These are phyloP conservation scores for Macroglossus sobrinus DNA, from an alignment of 2,113 vertebrate genomes.

Conservation along the genomic window DNA sequence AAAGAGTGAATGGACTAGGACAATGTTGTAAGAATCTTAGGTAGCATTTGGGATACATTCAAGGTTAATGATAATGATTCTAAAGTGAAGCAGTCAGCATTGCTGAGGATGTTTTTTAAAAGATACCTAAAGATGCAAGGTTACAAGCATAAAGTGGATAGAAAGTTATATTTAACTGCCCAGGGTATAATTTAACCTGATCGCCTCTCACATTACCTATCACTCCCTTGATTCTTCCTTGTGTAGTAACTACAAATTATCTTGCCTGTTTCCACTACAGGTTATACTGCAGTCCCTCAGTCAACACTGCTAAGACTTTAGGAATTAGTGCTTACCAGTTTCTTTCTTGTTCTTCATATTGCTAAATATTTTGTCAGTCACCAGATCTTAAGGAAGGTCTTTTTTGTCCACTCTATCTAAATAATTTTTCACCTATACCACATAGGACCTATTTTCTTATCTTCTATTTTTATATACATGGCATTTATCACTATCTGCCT, in stretches of 20 bases:
- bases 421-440: neutral
- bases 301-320: neutral
- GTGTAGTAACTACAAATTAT: neutral
- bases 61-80: neutral
- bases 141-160: neutral
- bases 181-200: neutral
- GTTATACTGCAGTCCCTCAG: neutral
- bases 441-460: neutral
- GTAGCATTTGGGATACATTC: neutral
- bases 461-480: neutral
- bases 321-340: neutral
- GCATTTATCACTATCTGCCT: neutral
- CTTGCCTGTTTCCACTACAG: neutral
- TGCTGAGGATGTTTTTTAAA: neutral
- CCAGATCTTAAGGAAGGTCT: neutral
- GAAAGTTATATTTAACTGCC: neutral
- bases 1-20: neutral
- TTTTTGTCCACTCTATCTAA: neutral
- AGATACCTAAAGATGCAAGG: neutral
- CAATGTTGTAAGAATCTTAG: neutral
- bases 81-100: neutral
- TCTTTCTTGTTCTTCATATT: neutral
- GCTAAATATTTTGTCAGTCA: neutral
- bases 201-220: neutral
- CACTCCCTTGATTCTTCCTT: neutral